Conservation (phyloP, 2,797 vertebrate species). For the Zalophus californianus region DNA sequence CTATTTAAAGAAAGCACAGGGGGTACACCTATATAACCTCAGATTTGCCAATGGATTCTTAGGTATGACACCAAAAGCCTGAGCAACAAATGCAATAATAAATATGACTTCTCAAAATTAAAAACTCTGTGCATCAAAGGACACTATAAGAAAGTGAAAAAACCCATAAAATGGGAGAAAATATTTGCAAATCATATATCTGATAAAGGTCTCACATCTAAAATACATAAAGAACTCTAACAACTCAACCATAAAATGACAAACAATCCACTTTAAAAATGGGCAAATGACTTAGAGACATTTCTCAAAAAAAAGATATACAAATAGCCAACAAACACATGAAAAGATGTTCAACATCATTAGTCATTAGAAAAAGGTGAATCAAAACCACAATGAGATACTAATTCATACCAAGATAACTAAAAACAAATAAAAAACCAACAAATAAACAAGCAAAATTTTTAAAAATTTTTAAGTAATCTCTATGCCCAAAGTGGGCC, state of each 20-base stretch:
- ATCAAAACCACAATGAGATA: not conserved
- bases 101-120: conserved; percentile 17
- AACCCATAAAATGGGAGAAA: not conserved
- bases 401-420: not conserved
- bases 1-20: conserved; percentile 10
- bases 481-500: not conserved
- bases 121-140: not conserved
- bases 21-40: not conserved
- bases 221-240: conserved; percentile 21
- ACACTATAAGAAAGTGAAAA: not conserved
- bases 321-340: not conserved
- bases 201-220: conserved; percentile 8
- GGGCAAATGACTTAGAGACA: not conserved
- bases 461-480: not conserved
- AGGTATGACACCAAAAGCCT: not conserved
- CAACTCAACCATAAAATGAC: conserved; percentile 48
- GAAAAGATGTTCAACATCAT: not conserved
- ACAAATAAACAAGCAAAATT: not conserved
- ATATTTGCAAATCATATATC: not conserved
- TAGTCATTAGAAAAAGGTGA: not conserved
- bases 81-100: not conserved
- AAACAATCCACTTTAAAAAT: conserved; percentile 21
- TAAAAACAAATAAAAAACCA: not conserved
- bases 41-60: not conserved
- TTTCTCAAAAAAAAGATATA: conserved; percentile 21